Base-by-base conservation (phyloP, 1,140 invertebrate species). In the Drosophila yakuba region DNA sequence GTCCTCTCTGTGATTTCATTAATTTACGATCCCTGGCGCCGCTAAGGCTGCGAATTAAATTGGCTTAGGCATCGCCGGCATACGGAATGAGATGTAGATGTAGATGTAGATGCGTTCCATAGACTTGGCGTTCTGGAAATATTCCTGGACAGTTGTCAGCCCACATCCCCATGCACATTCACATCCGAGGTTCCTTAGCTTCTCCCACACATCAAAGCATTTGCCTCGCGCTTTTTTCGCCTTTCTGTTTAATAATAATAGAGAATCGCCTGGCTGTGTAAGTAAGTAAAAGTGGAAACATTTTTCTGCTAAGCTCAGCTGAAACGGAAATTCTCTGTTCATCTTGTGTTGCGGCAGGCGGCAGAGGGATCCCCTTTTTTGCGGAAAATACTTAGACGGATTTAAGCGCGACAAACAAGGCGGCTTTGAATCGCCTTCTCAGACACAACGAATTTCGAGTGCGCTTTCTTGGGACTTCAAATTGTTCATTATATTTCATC, bases 281-380 rank as follows among this genome's bases (percentile, higher is more conserved):
- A 63, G 78, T 84, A 80, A 84, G 81, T 74, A 80, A 75, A 83
- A 89, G 84, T 88, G 67, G 76, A 89, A 80, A 89, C 79, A 89
- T 89, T 83, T 77, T 89, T 89, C 61, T 80, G 84, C 84, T 89
- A 89, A 89, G 84, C 80, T 89, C 84, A 89, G 84, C 84, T 80
- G 68, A 90, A 89, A 89, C 85, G 84, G 84, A 89, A 89, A 89
- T 72, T 84, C 62, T 17, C 73, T 75, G 71, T 75, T 75, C 72
- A 43, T 78, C 74, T 48, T 69, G 68, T 58, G 83, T 78, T 78
- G 83, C 77, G 82, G 74, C 63, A 78, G 63, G 66, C 58, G 69
- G 78, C 72, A 63, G 38, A 35, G 3, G 48, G 28, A n/a, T 32
- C 50, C 63, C 62, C 25, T 35, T 15, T 35, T 69, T 39, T 71